Evolutionary conservation across 1,140 invertebrate genomes (phyloP).

Genomic region (Drosophila prosaltans): DNA sequence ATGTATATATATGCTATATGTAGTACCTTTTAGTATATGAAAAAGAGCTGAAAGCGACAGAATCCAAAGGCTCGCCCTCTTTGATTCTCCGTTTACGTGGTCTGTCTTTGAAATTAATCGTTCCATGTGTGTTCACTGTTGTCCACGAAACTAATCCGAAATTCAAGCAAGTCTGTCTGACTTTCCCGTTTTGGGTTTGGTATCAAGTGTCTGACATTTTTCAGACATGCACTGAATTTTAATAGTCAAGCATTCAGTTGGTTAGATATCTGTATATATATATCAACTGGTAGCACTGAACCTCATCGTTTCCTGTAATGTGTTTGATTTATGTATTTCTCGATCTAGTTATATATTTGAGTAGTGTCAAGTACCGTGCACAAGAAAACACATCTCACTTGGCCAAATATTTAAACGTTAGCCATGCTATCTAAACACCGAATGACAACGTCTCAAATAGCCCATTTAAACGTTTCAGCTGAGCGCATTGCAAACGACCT

Average conservation of each 20-base stretch:
- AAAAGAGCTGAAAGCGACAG: conserved; percentile 36
- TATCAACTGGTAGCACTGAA: conserved; percentile 7
- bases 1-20: too few relatives aligned
- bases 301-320: conserved; percentile 8
- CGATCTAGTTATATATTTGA: neutral
- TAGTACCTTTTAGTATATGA: conserved; percentile 34
- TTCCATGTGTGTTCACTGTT: conserved; percentile 22
- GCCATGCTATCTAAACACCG: conserved; percentile 27
- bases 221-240: conserved; percentile 56
- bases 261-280: neutral
- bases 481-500: conserved; percentile 55
- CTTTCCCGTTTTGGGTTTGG: conserved; percentile 38
- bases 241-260: conserved; percentile 31
- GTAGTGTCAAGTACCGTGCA: neutral
- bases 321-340: conserved; percentile 3
- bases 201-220: conserved; percentile 68
- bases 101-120: conserved; percentile 14
- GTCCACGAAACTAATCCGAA: conserved; percentile 24
- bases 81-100: neutral
- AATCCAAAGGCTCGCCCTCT: conserved; percentile 40
- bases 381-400: conserved; percentile 1
- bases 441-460: conserved; percentile 40
- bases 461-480: conserved; percentile 52
- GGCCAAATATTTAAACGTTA: conserved; percentile 8
- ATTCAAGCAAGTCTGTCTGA: conserved; percentile 45